Evolutionary conservation across 2,797 vertebrate species (phyloP).

Genomic region (Cheirogaleus major): DNA sequence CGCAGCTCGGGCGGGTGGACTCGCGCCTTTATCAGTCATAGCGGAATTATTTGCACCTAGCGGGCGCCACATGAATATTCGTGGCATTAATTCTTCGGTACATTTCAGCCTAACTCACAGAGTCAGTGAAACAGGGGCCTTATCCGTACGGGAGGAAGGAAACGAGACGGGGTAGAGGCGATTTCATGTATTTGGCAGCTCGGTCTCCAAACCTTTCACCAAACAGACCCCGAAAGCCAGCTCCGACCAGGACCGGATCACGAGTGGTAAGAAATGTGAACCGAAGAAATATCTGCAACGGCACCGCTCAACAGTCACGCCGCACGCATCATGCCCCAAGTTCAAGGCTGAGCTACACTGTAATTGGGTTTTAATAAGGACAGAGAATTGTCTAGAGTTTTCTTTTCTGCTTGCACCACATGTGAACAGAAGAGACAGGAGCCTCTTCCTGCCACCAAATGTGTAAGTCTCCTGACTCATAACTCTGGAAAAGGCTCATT

Average conservation of each 20-base stretch:
- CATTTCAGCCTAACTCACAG: neutral
- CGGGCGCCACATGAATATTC: neutral
- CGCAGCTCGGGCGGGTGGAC: accelerated
- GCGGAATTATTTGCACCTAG: neutral
- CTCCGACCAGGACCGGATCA: neutral
- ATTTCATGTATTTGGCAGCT: accelerated
- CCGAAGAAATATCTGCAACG: accelerated
- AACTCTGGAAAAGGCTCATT: neutral
- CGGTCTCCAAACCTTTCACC: neutral
- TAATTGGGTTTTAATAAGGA: neutral
- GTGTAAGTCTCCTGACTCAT: accelerated
- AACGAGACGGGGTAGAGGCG: neutral
- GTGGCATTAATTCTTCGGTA: neutral
- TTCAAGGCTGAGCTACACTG: neutral
- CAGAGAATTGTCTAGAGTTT: neutral
- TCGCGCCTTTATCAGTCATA: accelerated
- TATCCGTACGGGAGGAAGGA: neutral
- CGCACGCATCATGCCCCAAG: neutral
- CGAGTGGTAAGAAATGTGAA: neutral
- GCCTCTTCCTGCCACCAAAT: neutral
- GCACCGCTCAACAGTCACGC: neutral
- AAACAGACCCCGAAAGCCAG: neutral
- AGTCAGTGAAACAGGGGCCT: neutral
- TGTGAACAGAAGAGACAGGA: neutral
- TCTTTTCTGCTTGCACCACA: neutral